phyloP scores from a whole-genome alignment of 2,797 vertebrate genomes.

The Hydrocynus forskahlii region DNA sequence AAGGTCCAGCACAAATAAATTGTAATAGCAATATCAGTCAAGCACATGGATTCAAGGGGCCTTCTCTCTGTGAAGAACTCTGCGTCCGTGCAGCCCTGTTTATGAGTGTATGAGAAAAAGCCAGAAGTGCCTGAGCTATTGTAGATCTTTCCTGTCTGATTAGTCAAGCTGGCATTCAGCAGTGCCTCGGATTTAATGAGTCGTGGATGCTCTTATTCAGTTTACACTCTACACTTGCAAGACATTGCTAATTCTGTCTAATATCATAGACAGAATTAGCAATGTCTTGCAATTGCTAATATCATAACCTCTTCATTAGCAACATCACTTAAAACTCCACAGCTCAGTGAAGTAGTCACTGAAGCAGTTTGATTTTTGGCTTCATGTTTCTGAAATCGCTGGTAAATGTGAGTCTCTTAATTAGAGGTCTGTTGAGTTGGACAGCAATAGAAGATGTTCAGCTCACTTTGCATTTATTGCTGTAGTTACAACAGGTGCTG shows the following conservation, averaged over 20 bases:
- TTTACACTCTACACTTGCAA: not conserved
- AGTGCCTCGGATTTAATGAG: not conserved
- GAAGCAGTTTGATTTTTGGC: not conserved
- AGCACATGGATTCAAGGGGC: not conserved
- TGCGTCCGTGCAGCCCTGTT: not conserved
- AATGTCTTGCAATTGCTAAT: too few species aligned
- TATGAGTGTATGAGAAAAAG: not conserved
- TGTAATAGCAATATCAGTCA: conserved; percentile 29
- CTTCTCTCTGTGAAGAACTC: conserved; percentile 10
- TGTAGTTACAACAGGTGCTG: too few species aligned
- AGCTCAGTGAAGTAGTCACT: not conserved
- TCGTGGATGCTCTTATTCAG: not conserved
- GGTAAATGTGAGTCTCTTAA: not conserved
- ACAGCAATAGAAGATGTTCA: not conserved
- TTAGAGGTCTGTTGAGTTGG: not conserved
- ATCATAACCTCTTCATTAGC: not conserved
- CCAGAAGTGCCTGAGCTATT: not conserved
- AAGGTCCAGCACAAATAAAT: conserved; percentile 16
- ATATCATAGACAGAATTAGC: too few species aligned
- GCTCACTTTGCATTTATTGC: not conserved
- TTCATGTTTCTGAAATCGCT: not conserved
- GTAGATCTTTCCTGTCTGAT: not conserved
- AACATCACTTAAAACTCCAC: not conserved
- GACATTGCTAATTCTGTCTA: not conserved
- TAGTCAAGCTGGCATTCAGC: not conserved